Percentiles rank a stretch among this genome's conserved stretches.
phyloP scores from a whole-genome alignment of 2,888 invertebrate species.

The Eulithis prunata region DNA sequence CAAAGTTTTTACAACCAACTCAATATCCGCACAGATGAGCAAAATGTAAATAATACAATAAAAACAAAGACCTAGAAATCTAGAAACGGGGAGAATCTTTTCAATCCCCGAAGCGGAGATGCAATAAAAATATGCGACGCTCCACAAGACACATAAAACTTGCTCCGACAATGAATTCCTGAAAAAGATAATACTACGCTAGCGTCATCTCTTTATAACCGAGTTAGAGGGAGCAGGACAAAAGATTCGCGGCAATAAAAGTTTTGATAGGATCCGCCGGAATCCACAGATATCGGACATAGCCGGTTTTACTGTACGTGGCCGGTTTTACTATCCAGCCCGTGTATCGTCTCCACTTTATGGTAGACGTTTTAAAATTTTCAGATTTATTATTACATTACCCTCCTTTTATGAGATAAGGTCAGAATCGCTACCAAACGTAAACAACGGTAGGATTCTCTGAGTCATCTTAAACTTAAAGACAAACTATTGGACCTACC shows the following conservation, averaged over 20 bases:
- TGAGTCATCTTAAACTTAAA: not conserved
- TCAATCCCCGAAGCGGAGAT: conserved; percentile 66
- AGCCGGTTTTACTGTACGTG: conserved; percentile 68
- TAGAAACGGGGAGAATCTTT: conserved; percentile 57
- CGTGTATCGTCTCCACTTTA: conserved; percentile 74
- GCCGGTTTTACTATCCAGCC: conserved; percentile 68
- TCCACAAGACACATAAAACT: conserved; percentile 78
- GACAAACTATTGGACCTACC: conserved; percentile 4
- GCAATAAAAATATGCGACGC: conserved; percentile 82
- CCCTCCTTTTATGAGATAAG: conserved; percentile 48
- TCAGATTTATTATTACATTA: conserved; percentile 65
- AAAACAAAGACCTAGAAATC: conserved; percentile 48
- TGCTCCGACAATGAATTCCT: conserved; percentile 81
- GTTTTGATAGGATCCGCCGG: conserved; percentile 79
- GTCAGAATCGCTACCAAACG: conserved; percentile 51
- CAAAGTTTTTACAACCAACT: not conserved
- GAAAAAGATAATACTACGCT: conserved; percentile 76
- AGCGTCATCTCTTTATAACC: conserved; percentile 71
- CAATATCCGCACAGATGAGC: conserved; percentile 14
- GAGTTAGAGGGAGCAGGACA: conserved; percentile 70
- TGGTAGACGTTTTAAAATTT: conserved; percentile 68
- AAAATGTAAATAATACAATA: conserved; percentile 36
- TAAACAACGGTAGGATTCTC: conserved; percentile 28
- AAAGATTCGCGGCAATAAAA: conserved; percentile 75
- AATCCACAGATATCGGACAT: conserved; percentile 78